phyloP scores from a whole-genome alignment of 2,888 invertebrate genomes.

The Mythimna lalbum region DNA sequence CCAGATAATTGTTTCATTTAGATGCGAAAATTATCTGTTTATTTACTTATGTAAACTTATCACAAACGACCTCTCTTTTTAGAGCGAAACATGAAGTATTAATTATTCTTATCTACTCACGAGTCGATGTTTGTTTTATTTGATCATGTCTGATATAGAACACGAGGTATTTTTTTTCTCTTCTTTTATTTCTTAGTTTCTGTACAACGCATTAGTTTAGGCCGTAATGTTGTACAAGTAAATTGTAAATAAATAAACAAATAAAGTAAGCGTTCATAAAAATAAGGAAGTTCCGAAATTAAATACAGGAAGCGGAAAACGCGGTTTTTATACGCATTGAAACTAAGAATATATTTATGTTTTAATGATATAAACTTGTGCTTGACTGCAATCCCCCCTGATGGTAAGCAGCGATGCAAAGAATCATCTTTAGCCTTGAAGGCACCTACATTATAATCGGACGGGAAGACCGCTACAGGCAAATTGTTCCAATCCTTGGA shows the following conservation, averaged over 20 bases:
- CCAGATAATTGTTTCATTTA: slow-evolving; percentile 8
- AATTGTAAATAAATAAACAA: no score
- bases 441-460: no score
- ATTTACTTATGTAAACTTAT: slow-evolving; percentile 17
- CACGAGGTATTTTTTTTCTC: no score
- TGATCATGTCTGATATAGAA: not conserved
- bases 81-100: slow-evolving; percentile 2
- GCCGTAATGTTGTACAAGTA: no score
- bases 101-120: slow-evolving; percentile 13
- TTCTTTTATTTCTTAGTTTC: no score
- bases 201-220: no score
- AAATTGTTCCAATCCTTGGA: no score
- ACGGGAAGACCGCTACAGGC: no score
- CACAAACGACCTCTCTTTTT: not conserved
- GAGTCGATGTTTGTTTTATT: slow-evolving; percentile 1
- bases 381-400: no score
- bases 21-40: slow-evolving; percentile 7
- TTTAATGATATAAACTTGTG: no score
- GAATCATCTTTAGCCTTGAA: no score
- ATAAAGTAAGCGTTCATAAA: slow-evolving; percentile 1
- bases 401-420: no score
- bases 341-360: slow-evolving; percentile 3
- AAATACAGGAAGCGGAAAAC: slow-evolving; percentile 45
- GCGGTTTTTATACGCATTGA: slow-evolving; percentile 24
- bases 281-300: slow-evolving; percentile 47